phyloP scores from a whole-genome alignment of 2,113 vertebrate genomes.

The Vimba vimba region DNA sequence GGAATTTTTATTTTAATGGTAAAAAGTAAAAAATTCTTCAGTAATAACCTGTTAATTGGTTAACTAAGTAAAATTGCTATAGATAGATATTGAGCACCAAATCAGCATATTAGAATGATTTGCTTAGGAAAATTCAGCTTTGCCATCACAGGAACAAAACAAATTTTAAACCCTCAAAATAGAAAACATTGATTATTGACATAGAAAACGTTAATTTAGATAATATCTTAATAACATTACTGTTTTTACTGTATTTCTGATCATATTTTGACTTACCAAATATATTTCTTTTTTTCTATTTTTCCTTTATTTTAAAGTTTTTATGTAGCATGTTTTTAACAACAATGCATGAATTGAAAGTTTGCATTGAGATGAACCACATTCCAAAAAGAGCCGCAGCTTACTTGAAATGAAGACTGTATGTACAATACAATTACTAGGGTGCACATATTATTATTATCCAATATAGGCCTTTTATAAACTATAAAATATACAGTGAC shows the following conservation, averaged over 20 bases:
- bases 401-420: not conserved
- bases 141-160: too few relatives aligned
- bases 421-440: not conserved
- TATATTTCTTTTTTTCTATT: too few relatives aligned
- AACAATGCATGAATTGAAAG: too few relatives aligned
- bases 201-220: too few relatives aligned
- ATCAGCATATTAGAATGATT: not conserved
- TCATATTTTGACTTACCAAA: too few relatives aligned
- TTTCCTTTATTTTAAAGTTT: too few relatives aligned
- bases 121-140: too few relatives aligned
- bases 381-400: not conserved
- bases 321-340: too few relatives aligned
- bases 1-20: not conserved
- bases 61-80: not conserved
- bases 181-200: too few relatives aligned
- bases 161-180: too few relatives aligned
- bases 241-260: too few relatives aligned
- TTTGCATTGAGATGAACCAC: not conserved
- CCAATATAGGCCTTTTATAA: not conserved
- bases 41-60: not conserved
- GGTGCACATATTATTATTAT: not conserved
- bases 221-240: too few relatives aligned
- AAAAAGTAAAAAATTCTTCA: not conserved
- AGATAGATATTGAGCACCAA: not conserved
- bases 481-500: not conserved